Evolutionary conservation across 2,113 vertebrate genomes (phyloP).

Genomic region (Sinocyclocheilus grahami): DNA sequence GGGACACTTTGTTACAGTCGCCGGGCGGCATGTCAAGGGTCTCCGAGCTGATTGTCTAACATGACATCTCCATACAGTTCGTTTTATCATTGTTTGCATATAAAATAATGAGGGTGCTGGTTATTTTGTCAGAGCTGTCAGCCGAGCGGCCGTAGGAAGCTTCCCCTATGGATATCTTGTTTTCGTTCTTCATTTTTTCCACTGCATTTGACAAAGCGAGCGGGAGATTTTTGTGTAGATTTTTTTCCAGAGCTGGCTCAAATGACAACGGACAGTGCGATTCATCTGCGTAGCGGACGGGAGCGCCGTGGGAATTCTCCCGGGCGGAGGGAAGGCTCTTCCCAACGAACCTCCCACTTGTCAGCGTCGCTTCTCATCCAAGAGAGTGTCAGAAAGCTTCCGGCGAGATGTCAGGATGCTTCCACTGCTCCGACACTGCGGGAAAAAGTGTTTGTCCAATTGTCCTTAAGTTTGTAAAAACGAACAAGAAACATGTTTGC

Average conservation of each 20-base stretch:
- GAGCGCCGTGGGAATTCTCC: slow-evolving; percentile 53
- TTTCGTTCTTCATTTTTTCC: slow-evolving; percentile 29
- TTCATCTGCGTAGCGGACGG: slow-evolving; percentile 44
- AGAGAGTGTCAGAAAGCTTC: slow-evolving; percentile 1
- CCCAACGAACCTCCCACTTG: slow-evolving; percentile 24
- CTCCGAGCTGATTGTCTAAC: slow-evolving; percentile 75
- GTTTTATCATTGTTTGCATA: slow-evolving; percentile 81
- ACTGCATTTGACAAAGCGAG: slow-evolving; percentile 25
- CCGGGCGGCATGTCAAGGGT: slow-evolving; percentile 76
- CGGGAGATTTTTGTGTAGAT: slow-evolving; percentile 3
- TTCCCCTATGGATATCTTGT: slow-evolving; percentile 23
- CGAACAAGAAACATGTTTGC: neutral
- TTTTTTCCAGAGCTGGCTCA: slow-evolving; percentile 14
- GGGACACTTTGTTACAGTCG: slow-evolving; percentile 73
- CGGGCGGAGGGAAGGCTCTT: slow-evolving; percentile 21
- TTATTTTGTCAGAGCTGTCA: slow-evolving; percentile 77
- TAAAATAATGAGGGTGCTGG: slow-evolving; percentile 73
- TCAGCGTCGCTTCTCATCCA: neutral
- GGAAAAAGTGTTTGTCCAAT: neutral
- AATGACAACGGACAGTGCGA: slow-evolving; percentile 52
- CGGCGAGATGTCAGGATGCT: neutral
- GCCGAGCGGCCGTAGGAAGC: slow-evolving; percentile 45
- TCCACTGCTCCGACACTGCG: neutral
- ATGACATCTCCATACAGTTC: slow-evolving; percentile 72
- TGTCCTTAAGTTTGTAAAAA: neutral